Base-by-base conservation (phyloP, 1,140 invertebrate species). In the Stegodyphus dumicola region DNA sequence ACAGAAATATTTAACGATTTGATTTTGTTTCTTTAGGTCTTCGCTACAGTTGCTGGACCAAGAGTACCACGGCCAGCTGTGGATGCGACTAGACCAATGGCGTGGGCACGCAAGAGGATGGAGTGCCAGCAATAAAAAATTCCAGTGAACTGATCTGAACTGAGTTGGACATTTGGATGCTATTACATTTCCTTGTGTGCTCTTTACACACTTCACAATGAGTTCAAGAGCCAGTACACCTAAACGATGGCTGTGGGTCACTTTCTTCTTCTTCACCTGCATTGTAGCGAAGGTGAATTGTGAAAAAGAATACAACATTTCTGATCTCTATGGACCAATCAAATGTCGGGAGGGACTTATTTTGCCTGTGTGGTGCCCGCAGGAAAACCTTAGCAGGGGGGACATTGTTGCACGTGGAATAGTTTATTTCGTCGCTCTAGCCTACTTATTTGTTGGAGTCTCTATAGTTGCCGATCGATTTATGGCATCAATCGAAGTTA, bases 401-500 rank as follows among this genome's bases (percentile, higher is more conserved):
- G 95, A 98, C 91, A 91, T 92, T 67, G 90, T 93, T 9, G 92
- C 93, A 5, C 94, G 98, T 6, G 98, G 98, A n/a, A 88, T 95
- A 53, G 94, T 98, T 52, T 99, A 99, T 90, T 97, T 99, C 90
- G 88, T 96, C 6, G 91, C 93, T 18, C 93, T 99, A 90, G 90
- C 96, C 60, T 99, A 99, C 90, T 93, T 99, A 88, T 99, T 99
- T 91, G 95, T 99, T 89, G 98, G 98, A 56, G 98, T 99, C 6
- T 99, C 98, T 85, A 99, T 99, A 89, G 95, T 99, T 60, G 98
- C 98, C 52, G 98, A 99, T 91, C 94, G 97, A 15, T 99, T 99
- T 91, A 99, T 99, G 98, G 96, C 97, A 5, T 95, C 97, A 85
- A 99, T 99, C 90, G 98, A 99, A 93, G 98, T 99, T 79, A 99